phyloP scores from a whole-genome alignment of 2,888 invertebrate species.

The Lasioglossum marginatum region DNA sequence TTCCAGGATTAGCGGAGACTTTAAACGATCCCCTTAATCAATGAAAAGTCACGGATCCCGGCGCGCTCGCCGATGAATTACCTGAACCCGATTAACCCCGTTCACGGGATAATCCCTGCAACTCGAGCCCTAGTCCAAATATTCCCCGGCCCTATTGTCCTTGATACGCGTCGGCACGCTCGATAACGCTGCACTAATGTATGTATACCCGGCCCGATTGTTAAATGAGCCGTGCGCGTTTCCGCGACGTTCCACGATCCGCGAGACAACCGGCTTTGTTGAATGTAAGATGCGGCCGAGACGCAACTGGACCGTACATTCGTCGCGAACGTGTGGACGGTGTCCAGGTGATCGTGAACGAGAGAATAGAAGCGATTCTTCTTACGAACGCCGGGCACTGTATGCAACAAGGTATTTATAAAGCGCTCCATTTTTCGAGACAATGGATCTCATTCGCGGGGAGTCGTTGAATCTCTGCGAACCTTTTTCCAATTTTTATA shows the following conservation, averaged over 20 bases:
- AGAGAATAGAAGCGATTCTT: background rate
- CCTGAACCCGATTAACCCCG: slow-evolving; percentile 58
- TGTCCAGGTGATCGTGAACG: background rate
- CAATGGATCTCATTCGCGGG: background rate
- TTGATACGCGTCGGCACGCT: slow-evolving; percentile 40
- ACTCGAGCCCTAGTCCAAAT: slow-evolving; percentile 44
- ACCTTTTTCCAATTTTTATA: too few relatives aligned
- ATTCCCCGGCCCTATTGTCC: slow-evolving; percentile 57
- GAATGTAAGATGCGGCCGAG: slow-evolving; percentile 1
- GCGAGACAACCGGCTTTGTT: slow-evolving; percentile 4
- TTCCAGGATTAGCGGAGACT: background rate
- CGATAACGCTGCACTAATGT: slow-evolving; percentile 20
- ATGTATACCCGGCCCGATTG: slow-evolving; percentile 22
- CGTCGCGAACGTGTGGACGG: background rate
- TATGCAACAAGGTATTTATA: background rate
- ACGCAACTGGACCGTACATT: background rate
- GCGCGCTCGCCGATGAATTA: slow-evolving; percentile 26
- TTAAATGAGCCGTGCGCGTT: slow-evolving; percentile 29
- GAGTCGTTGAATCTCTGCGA: too few relatives aligned
- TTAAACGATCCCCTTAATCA: background rate
- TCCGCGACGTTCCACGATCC: slow-evolving; percentile 13
- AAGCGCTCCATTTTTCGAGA: background rate
- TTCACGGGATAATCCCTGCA: slow-evolving; percentile 48
- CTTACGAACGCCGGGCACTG: background rate
- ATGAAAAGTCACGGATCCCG: background rate